Evolutionary conservation across 2,113 vertebrate genomes (phyloP), one percentile per base, ranked within the genome.

Genomic region (Galbula dea): DNA sequence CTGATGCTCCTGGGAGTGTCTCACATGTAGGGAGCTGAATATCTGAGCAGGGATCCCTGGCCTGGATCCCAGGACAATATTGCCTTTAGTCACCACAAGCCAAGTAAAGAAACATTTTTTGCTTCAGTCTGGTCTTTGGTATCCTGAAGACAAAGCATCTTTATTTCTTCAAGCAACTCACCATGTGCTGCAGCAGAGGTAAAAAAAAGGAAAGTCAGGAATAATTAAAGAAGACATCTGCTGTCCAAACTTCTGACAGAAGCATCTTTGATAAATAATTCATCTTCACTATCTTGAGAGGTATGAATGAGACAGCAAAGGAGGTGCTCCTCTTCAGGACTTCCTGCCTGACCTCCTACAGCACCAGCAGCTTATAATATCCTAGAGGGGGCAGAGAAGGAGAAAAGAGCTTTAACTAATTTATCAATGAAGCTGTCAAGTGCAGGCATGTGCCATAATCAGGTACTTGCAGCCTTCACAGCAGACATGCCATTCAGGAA

Each of bases 181-280:
- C 67, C 57, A 7, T 75, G 86, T 72, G 55, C 71, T 88, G 36
- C 29, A 13, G n/a, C 36, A 57, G 59, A 77, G 77, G 61, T 74
- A 95, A 84, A 72, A 69, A 43, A 73, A 78, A 95, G 85, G 69
- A 69, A 41, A 22, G 45, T 83, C 71, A 83, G 80, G 74, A 91
- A 89, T 95, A 95, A 92, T 95, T 96, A 82, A 90, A 96, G 76
- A 83, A 51, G 51, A 94, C 59, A 57, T 92, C 76, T 91, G 72
- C 91, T 90, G 89, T 96, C 91, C 89, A 85, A 67, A 91, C 73
- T 88, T 91, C 57, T 65, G 68, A 90, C 84, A 96, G 90, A 86
- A 78, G 83, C 65, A 72, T 55, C 78, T 72, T 89, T 84, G 91
- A 91, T 96, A 92, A 94, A 97, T 95, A 96, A 96, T 90, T 95